These are phyloP conservation scores for Sterna hirundo DNA, from an alignment of 2,113 vertebrate species.

Conservation along the genomic window DNA sequence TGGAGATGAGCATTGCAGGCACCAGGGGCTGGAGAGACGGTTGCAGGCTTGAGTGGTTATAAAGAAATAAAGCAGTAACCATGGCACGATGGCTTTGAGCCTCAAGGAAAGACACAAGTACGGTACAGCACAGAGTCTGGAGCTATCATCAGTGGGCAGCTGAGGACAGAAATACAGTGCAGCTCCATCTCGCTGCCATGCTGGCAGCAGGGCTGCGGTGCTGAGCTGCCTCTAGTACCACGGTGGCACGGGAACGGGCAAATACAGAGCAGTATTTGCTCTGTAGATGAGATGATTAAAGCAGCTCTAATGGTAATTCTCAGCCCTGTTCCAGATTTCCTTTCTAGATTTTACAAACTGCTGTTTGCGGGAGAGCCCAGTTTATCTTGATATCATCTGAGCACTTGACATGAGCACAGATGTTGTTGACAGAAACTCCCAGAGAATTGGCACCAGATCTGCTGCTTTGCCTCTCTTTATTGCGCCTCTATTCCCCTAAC, in stretches of 20 bases:
- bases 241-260: fast-evolving
- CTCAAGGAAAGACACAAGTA: neutral
- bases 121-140: fast-evolving
- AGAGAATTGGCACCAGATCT: conserved; percentile 10
- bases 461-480: neutral
- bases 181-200: fast-evolving
- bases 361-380: neutral
- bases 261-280: neutral
- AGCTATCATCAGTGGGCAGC: neutral
- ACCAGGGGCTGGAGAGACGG: neutral
- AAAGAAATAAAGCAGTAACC: neutral
- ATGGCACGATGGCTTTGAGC: neutral
- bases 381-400: conserved; percentile 32
- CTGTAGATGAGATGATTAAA: neutral
- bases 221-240: neutral
- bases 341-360: conserved; percentile 23
- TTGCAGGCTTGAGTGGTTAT: neutral
- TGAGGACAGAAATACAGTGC: neutral
- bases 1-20: neutral
- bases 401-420: conserved; percentile 24
- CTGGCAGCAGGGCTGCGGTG: neutral
- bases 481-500: neutral
- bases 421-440: conserved; percentile 38
- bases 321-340: conserved; percentile 38
- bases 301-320: neutral